Percentiles rank a stretch among this genome's conserved stretches.
Evolutionary conservation across 1,140 invertebrate genomes (phyloP).

Genomic region (Thalassaphorura encarpata): DNA sequence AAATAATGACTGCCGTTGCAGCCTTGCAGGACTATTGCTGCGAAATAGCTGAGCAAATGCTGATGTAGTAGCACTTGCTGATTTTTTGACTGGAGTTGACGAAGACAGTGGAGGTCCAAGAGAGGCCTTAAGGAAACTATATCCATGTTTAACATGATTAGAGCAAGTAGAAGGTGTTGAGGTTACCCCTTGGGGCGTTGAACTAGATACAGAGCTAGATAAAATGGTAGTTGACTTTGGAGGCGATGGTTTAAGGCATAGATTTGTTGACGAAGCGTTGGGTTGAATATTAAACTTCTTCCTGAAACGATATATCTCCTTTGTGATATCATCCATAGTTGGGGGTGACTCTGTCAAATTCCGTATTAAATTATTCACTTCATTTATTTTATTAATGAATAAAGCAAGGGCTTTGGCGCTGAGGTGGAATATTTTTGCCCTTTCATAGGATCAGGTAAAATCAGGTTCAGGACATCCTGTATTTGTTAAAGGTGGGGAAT

Average conservation of each 20-base stretch:
- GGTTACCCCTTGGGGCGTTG: too few species aligned
- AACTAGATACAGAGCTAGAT: not conserved
- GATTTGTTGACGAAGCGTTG: constrained; percentile 9
- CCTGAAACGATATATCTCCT: constrained; percentile 32
- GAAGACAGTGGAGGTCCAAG: not conserved
- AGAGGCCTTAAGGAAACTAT: not conserved
- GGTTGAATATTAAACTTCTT: constrained; percentile 33
- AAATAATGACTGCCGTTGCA: too few species aligned
- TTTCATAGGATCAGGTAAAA: too few species aligned
- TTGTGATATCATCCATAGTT: constrained; percentile 33
- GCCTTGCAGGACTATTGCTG: too few species aligned
- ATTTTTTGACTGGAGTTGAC: constrained; percentile 3
- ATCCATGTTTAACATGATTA: too few species aligned
- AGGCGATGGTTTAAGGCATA: not conserved
- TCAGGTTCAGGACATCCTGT: not conserved
- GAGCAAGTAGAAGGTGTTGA: too few species aligned
- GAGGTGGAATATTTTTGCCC: too few species aligned
- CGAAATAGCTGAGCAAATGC: too few species aligned
- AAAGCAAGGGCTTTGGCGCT: not conserved
- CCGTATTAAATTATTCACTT: not conserved
- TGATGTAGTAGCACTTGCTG: not conserved
- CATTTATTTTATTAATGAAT: constrained; percentile 1
- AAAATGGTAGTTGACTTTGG: not conserved
- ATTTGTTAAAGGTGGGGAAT: not conserved
- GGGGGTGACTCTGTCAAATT: constrained; percentile 30